These are phyloP conservation scores for Bemisia tabaci DNA, from an alignment of 1,140 invertebrate genomes.

Conservation along the genomic window DNA sequence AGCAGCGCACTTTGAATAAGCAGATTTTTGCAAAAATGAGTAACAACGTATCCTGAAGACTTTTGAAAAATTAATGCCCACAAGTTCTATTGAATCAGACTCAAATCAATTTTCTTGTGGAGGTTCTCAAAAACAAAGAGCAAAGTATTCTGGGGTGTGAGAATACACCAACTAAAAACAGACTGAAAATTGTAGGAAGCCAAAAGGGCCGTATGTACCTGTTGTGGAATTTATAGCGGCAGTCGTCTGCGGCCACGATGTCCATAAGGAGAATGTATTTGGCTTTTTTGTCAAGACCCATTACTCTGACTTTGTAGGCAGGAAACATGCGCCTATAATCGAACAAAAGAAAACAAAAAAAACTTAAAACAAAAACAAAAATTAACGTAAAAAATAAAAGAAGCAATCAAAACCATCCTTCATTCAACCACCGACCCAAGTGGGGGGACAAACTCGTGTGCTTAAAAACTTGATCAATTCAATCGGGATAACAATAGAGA, in stretches of 20 bases:
- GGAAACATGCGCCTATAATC: conserved; percentile 78
- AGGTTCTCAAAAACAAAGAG: too few relatives aligned
- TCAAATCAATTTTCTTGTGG: too few relatives aligned
- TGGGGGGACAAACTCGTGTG: too few relatives aligned
- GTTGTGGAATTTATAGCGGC: conserved; percentile 92
- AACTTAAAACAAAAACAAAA: conserved; percentile 19
- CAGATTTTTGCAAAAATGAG: too few relatives aligned
- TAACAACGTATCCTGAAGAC: too few relatives aligned
- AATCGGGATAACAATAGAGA: too few relatives aligned
- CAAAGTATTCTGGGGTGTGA: neutral
- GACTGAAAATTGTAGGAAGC: neutral
- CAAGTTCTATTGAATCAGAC: too few relatives aligned
- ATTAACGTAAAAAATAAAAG: conserved; percentile 12
- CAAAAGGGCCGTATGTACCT: conserved; percentile 38
- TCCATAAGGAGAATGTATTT: conserved; percentile 92
- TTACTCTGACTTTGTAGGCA: conserved; percentile 80
- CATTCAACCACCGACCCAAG: neutral
- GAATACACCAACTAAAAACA: neutral
- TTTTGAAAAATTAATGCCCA: too few relatives aligned
- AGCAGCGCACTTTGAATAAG: too few relatives aligned
- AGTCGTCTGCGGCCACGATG: conserved; percentile 83
- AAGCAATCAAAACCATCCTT: neutral
- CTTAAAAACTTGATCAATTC: too few relatives aligned
- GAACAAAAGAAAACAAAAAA: conserved; percentile 28
- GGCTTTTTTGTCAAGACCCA: conserved; percentile 83